Conservation (phyloP, 2,797 vertebrate genomes). For the Phataginus tricuspis region DNA sequence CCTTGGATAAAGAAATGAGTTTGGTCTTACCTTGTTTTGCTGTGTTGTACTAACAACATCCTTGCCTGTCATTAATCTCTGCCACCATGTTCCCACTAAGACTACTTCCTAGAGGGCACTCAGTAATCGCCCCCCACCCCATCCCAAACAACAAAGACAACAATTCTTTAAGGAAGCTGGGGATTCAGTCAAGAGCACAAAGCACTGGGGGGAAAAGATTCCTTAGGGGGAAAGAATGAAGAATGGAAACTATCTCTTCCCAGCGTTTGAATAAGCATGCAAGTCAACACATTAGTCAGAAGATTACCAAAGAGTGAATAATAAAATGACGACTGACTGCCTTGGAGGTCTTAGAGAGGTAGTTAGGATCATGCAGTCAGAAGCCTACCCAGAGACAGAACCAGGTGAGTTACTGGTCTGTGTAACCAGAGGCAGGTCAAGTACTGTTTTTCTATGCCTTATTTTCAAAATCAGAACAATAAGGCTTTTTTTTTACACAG, state of each 20-base stretch:
- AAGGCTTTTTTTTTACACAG: neutral
- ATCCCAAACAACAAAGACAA: neutral
- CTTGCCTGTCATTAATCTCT: conserved; percentile 7
- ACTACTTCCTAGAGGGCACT: neutral
- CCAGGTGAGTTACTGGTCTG: neutral
- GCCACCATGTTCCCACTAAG: neutral
- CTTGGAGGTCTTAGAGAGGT: neutral
- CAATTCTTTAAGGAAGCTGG: neutral
- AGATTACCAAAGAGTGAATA: neutral
- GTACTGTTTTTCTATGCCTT: neutral
- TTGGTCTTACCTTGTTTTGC: conserved; percentile 2
- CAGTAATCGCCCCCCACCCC: neutral
- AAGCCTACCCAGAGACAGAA: neutral
- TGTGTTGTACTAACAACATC: neutral
- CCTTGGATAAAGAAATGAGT: neutral
- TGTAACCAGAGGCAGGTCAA: neutral
- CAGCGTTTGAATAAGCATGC: neutral
- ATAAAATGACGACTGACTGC: neutral
- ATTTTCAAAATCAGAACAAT: conserved; percentile 7
- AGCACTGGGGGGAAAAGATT: neutral
- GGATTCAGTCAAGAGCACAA: neutral
- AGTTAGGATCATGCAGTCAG: neutral
- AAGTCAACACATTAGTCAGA: conserved; percentile 21
- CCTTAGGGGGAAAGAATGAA: neutral
- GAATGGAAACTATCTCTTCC: neutral